Evolutionary conservation across 2,888 invertebrate species (phyloP).

Genomic region (Andrena bicolor): DNA sequence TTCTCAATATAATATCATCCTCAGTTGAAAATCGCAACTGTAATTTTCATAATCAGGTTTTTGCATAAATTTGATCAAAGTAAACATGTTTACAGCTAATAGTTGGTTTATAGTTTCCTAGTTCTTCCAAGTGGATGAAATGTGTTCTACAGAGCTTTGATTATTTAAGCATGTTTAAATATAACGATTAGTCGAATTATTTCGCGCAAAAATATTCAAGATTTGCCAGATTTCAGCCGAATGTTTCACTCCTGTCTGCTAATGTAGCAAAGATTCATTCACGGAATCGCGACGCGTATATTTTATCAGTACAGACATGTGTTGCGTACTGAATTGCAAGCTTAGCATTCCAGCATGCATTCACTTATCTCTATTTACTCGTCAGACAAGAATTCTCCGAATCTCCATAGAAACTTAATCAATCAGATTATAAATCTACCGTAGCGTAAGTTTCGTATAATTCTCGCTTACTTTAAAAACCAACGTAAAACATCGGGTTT

Average conservation of each 20-base stretch:
- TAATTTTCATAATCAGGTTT: no score
- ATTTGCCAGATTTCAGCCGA: background rate
- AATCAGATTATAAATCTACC: background rate
- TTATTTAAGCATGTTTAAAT: background rate
- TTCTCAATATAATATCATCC: no score
- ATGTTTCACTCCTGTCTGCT: background rate
- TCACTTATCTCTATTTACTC: background rate
- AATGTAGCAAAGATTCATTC: conserved; percentile 27
- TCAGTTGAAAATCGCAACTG: no score
- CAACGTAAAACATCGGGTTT: background rate
- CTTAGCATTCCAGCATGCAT: background rate
- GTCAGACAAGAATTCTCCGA: background rate
- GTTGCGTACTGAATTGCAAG: no score
- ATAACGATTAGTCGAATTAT: background rate
- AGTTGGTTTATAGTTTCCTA: no score
- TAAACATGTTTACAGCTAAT: no score
- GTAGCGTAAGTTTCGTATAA: background rate
- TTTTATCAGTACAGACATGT: conserved; percentile 11
- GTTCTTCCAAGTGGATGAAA: no score
- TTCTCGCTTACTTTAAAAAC: background rate
- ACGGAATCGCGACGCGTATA: background rate
- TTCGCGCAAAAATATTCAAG: background rate
- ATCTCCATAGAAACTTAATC: background rate
- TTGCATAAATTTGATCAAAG: no score
- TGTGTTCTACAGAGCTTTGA: background rate